Base-by-base conservation (phyloP, 2,797 vertebrate species). In the Tenualosa thibaudeaui region DNA sequence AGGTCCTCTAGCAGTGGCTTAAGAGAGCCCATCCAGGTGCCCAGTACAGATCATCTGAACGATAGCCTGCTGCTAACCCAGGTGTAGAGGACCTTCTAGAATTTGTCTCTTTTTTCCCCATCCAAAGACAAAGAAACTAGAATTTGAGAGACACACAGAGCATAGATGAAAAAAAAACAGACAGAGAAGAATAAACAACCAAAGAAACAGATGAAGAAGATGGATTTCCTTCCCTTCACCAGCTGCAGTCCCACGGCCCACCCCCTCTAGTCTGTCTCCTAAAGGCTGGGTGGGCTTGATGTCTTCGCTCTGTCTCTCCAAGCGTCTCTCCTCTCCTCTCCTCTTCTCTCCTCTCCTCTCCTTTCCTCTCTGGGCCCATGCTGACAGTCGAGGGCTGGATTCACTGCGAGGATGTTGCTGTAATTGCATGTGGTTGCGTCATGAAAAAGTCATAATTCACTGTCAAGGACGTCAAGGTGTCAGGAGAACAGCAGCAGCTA, bases 391-490 rank as follows among this genome's bases (percentile, higher is more conserved):
- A 78, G 94, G 94, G 94, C 93, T 95, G 94, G 93, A 94, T 94
- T 93, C 89, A 89, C 92, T 90, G 91, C 93, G 94, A 95, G 94
- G 93, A 94, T 95, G 95, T 96, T 94, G 94, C 94, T 94, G 94
- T 96, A 96, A 96, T 96, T 96, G 95, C 95, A 96, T 93, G 94
- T 94, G 93, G 94, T 95, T 96, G 94, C 95, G 94, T 96, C 95
- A 95, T 95, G 92, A 95, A 95, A 95, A 95, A 96, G 95, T 95
- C 94, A 95, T 95, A 95, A 95, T 95, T 95, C 95, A 94, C 95
- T 95, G 95, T 95, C 94, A 94, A 94, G 94, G 93, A 94, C 94
- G 95, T 95, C 95, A 94, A 94, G 93, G 94, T 96, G 94, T 96
- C 95, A 94, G 93, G 71, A 90, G 90, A 95, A 95, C 92, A 93